Conservation (phyloP, 2,797 vertebrate species). For the Fistularia commersonii region DNA sequence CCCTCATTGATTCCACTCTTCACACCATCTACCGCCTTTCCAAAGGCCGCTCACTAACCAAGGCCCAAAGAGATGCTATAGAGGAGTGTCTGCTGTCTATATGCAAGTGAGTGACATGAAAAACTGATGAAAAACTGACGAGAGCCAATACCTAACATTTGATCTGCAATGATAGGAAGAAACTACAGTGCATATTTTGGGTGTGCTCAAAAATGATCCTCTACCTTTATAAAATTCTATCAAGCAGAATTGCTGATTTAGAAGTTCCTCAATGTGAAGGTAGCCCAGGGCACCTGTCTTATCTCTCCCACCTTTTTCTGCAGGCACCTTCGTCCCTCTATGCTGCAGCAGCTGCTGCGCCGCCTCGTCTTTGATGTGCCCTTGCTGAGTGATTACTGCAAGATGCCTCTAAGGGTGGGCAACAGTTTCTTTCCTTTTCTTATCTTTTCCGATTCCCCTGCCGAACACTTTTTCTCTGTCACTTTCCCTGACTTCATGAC, state of each 20-base stretch:
- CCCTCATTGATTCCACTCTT: constrained; percentile 91
- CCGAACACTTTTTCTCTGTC: neutral
- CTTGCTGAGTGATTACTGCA: constrained; percentile 94
- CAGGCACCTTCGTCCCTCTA: constrained; percentile 94
- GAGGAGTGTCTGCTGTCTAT: constrained; percentile 95
- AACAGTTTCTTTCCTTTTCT: constrained; percentile 17
- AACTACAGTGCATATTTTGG: constrained; percentile 10
- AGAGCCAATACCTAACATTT: neutral
- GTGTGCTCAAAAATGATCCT: constrained; percentile 7
- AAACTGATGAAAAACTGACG: neutral
- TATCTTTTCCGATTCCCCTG: constrained; percentile 6
- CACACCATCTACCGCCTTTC: constrained; percentile 96
- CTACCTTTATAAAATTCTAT: constrained; percentile 11
- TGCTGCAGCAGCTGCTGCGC: constrained; percentile 94
- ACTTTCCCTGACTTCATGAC: constrained; percentile 1
- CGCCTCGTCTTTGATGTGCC: constrained; percentile 97
- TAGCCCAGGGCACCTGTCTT: constrained; percentile 22
- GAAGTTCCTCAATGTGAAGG: constrained; percentile 16
- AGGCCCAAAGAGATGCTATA: constrained; percentile 96
- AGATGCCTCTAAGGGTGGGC: constrained; percentile 96
- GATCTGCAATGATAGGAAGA: constrained; percentile 3
- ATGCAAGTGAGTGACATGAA: constrained; percentile 82
- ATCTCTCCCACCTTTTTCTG: constrained; percentile 44
- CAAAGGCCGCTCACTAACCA: constrained; percentile 95
- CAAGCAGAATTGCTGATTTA: constrained; percentile 18